Evolutionary conservation across 2,113 vertebrate genomes (phyloP).

Genomic region (Sitta europaea): DNA sequence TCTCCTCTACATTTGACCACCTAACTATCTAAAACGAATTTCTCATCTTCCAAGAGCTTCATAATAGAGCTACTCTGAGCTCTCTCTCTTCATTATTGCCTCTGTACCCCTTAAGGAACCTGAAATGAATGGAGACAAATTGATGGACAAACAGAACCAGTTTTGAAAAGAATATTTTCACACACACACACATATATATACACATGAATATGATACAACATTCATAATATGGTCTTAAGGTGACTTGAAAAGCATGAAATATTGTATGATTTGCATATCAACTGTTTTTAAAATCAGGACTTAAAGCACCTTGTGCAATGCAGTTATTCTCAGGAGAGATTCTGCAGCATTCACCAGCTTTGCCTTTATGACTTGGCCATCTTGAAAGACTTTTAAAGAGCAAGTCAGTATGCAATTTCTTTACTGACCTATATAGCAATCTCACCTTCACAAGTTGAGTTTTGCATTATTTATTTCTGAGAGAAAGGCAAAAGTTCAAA

Average conservation of each 20-base stretch:
- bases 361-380: background rate
- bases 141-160: background rate
- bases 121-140: background rate
- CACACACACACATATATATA: background rate
- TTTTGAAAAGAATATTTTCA: background rate
- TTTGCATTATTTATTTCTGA: background rate
- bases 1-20: background rate
- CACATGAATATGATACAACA: background rate
- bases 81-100: background rate
- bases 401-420: background rate
- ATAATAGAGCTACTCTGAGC: background rate
- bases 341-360: background rate
- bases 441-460: background rate
- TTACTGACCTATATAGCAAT: background rate
- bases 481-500: background rate
- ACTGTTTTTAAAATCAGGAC: background rate
- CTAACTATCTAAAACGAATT: background rate
- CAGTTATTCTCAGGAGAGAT: background rate
- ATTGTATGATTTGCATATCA: background rate
- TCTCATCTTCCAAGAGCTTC: background rate
- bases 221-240: background rate
- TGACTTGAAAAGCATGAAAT: background rate
- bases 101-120: background rate
- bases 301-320: background rate
- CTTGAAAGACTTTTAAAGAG: background rate